A percentile compares a stretch with the other conserved stretches of the same genome.
Evolutionary conservation across 2,797 vertebrate species (phyloP).

Genomic region (Carcharodon carcharias): DNA sequence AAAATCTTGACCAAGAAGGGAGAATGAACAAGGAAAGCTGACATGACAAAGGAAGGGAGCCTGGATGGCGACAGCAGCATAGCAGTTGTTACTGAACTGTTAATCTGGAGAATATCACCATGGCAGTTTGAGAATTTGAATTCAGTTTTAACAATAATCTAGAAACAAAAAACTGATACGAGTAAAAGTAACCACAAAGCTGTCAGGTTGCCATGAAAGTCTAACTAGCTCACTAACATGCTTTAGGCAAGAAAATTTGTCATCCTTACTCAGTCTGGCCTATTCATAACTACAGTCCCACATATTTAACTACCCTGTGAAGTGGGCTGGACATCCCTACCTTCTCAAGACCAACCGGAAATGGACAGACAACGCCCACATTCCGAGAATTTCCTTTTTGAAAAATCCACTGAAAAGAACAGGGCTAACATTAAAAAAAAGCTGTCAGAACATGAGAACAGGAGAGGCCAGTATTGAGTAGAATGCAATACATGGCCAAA

Average conservation of each 20-base stretch:
- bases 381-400: neutral
- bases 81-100: neutral
- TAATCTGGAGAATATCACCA: neutral
- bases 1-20: neutral
- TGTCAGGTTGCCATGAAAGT: neutral
- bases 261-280: neutral
- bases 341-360: neutral
- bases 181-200: neutral
- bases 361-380: neutral
- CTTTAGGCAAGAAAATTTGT: neutral
- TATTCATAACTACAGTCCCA: neutral
- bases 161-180: neutral
- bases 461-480: constrained; percentile 23
- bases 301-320: neutral
- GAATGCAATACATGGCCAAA: constrained; percentile 20
- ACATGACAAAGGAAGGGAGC: neutral
- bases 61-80: neutral
- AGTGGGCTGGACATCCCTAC: neutral
- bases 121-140: neutral
- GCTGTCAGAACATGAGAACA: neutral
- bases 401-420: neutral
- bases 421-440: neutral
- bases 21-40: neutral
- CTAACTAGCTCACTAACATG: neutral
- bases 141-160: neutral